Conservation (phyloP, 2,888 invertebrate species). For the Gymnocheta viridis region DNA sequence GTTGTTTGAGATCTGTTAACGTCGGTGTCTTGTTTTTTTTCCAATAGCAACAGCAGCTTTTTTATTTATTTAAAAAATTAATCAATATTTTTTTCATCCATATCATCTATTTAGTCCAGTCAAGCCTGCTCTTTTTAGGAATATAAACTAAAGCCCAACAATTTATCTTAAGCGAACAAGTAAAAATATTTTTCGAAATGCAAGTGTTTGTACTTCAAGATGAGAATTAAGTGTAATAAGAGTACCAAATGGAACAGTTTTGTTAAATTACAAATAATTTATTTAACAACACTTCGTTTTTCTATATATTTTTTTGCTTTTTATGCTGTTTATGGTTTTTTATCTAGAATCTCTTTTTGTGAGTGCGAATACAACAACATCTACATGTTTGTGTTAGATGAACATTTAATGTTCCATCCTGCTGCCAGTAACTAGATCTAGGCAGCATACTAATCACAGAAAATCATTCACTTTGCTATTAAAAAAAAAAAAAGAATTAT, state of each 20-base stretch:
- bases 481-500: neutral
- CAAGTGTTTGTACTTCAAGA: neutral
- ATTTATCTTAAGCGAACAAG: constrained; percentile 17
- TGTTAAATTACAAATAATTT: constrained; percentile 67
- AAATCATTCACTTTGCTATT: constrained; percentile 13
- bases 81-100: constrained; percentile 52
- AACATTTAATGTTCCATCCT: constrained; percentile 57
- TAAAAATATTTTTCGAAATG: neutral
- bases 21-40: neutral
- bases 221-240: constrained; percentile 50
- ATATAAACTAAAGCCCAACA: constrained; percentile 6
- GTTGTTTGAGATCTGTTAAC: constrained; percentile 6
- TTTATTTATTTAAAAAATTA: constrained; percentile 45
- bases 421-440: constrained; percentile 6
- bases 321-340: neutral
- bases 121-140: constrained; percentile 8
- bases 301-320: neutral
- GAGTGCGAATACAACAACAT: constrained; percentile 5
- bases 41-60: no score
- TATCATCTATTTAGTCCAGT: constrained; percentile 22
- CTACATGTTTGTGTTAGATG: constrained; percentile 24
- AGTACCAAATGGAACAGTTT: constrained; percentile 57
- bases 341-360: constrained; percentile 19
- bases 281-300: constrained; percentile 65
- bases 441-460: constrained; percentile 25